Base-by-base conservation (phyloP, 2,797 vertebrate species). In the Moxostoma hubbsi region DNA sequence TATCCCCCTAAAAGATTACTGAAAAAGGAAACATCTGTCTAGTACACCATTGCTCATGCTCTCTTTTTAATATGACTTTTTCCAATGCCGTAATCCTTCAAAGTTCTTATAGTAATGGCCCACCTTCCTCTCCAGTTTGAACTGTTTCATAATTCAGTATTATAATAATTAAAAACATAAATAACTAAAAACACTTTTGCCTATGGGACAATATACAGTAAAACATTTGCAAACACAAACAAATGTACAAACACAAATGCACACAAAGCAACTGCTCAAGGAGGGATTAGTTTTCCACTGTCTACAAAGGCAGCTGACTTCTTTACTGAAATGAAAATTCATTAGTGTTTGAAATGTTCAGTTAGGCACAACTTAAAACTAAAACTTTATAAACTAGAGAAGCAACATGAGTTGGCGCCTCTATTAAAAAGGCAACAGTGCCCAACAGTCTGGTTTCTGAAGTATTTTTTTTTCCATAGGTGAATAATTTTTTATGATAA, bases 21-120 rank as follows among this genome's bases (percentile, higher is more conserved):
- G n/a, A 59, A 79, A 67, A 61, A 81, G 88, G 84, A 91, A 92
- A 89, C 89, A 88, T 88, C 84, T 89, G 89, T 85, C 79, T 82
- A 85, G 81, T 83, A 66, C 83, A 81, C 88, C 85, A 87, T 43
- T 77, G 75, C 83, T 88, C 84, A 84, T 88, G 86, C 87, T 88
- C 86, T 90, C 89, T 86, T 85, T 57, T 59, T 36, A 72, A 62
- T 59, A 24, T 58, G 16, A 46, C 50, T 18, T 10, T 61, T 73
- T 79, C 71, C 51, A 72, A 63, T 65, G 59, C 72, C 66, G 47
- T 79, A 80, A 77, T 62, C 73, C 58, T 70, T 61, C 51, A 69
- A 80, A 73, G 51, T 63, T 64, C 6, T n/a, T 76, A 76, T 53
- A 55, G 64, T 80, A 12, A 46, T 64, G 65, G 50, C 46, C 12